Evolutionary conservation across 2,888 invertebrate species (phyloP).

Genomic region (Noctua comes): DNA sequence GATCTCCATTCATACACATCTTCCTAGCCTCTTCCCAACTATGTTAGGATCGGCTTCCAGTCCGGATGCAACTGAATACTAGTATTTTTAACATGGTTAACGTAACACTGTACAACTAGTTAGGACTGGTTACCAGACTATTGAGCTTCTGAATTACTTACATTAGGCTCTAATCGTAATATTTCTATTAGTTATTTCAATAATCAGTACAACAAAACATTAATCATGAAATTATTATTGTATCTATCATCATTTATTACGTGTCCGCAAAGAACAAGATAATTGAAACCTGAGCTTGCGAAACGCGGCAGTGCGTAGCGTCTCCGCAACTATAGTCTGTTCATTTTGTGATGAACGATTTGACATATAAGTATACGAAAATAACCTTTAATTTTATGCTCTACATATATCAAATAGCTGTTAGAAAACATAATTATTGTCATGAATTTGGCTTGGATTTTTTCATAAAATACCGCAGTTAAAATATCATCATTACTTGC

Average conservation of each 20-base stretch:
- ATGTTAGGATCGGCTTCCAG: not conserved
- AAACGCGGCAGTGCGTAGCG: conserved; percentile 29
- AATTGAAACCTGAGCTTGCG: conserved; percentile 38
- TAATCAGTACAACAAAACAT: conserved; percentile 17
- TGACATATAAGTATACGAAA: not conserved
- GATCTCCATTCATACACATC: not conserved
- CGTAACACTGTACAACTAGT: not conserved
- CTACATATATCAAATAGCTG: no score
- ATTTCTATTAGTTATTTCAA: conserved; percentile 1
- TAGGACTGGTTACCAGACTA: not conserved
- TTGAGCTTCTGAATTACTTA: not conserved
- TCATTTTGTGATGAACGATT: conserved; percentile 3
- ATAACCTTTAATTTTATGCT: not conserved
- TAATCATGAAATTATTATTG: conserved; percentile 26
- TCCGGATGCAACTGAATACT: not conserved
- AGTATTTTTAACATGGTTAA: not conserved
- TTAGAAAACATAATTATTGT: no score
- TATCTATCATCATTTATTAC: conserved; percentile 34
- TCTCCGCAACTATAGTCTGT: conserved; percentile 13
- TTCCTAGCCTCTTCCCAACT: not conserved
- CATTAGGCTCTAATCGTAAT: not conserved
- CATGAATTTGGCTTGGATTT: not conserved
- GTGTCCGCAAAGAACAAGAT: conserved; percentile 29
- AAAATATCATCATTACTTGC: no score
- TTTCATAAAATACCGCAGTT: no score